phyloP scores from a whole-genome alignment of 2,888 invertebrate species.

The Tachina fera region DNA sequence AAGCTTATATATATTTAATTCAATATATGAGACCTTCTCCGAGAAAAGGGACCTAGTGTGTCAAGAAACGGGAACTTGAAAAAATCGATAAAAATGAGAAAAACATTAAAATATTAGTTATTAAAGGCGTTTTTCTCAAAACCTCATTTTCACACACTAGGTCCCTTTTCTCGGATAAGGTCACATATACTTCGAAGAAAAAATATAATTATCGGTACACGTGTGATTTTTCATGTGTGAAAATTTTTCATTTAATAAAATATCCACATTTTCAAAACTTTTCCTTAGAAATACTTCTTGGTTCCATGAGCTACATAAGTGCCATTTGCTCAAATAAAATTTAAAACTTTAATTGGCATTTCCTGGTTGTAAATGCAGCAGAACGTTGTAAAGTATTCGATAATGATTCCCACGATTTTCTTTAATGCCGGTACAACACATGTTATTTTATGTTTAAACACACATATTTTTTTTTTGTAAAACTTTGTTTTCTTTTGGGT shows the following conservation, averaged over 20 bases:
- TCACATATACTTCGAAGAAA: no score
- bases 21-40: no score
- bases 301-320: background rate
- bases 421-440: background rate
- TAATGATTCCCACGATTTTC: slow-evolving; percentile 57
- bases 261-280: background rate
- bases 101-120: no score
- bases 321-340: background rate
- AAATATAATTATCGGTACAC: no score
- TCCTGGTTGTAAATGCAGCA: background rate
- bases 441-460: slow-evolving; percentile 3
- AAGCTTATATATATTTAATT: no score
- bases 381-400: slow-evolving; percentile 19
- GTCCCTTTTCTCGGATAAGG: no score
- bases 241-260: background rate
- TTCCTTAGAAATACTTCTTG: background rate
- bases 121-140: no score
- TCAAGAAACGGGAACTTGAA: no score
- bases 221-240: no score
- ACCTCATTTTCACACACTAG: no score
- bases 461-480: background rate
- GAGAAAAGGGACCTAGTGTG: no score
- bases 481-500: background rate
- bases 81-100: no score
- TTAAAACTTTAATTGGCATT: background rate